phyloP scores from a whole-genome alignment of 1,140 invertebrate genomes.

The Zaprionus vittiger region DNA sequence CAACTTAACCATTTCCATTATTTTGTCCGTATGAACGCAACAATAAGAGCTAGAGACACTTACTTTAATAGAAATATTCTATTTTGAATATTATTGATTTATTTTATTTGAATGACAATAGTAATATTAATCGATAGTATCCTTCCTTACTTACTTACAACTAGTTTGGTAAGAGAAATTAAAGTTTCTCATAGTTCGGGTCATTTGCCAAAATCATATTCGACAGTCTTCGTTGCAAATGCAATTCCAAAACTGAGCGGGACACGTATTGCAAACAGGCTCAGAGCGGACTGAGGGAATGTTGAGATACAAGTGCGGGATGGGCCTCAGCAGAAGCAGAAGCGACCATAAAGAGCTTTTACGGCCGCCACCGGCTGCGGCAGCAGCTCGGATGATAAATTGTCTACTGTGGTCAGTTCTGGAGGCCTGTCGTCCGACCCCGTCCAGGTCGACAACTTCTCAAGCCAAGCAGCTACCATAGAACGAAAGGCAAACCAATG shows the following conservation, averaged over 20 bases:
- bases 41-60: background rate
- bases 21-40: background rate
- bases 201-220: background rate
- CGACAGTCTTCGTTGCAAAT: background rate
- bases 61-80: background rate
- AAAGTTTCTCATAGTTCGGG: background rate
- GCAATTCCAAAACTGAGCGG: background rate
- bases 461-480: conserved; percentile 69
- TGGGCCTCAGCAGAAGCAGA: conserved; percentile 50
- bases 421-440: conserved; percentile 33
- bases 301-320: background rate
- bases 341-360: conserved; percentile 77
- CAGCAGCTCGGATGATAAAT: conserved; percentile 71
- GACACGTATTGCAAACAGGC: background rate
- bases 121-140: rapidly evolving
- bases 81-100: too few species aligned
- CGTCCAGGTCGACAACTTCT: conserved; percentile 71
- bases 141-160: too few species aligned
- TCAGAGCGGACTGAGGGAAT: background rate
- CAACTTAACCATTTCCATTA: background rate
- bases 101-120: background rate
- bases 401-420: conserved; percentile 61
- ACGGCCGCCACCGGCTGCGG: conserved; percentile 64
- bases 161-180: background rate
- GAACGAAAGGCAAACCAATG: conserved; percentile 32